Conservation (phyloP, 2,113 vertebrate genomes). For the Dipodomys spectabilis region DNA sequence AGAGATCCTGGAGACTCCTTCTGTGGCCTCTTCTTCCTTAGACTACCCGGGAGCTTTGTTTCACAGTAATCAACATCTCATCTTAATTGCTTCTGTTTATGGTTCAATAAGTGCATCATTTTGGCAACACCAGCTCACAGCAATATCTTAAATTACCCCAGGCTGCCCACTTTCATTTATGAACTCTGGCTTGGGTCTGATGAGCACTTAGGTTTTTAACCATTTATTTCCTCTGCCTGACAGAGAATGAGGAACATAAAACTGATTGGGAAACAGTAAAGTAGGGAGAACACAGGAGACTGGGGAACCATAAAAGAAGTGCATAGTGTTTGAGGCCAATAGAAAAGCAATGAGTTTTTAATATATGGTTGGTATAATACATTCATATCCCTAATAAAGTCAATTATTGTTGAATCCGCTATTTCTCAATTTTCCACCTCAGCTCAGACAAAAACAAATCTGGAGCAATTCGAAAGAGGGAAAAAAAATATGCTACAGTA, state of each 20-base stretch:
- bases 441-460: conserved; percentile 78
- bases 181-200: conserved; percentile 73
- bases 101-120: conserved; percentile 72
- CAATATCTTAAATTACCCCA: conserved; percentile 80
- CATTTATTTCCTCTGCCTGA: conserved; percentile 70
- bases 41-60: conserved; percentile 8
- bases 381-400: conserved; percentile 77
- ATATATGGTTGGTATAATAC: conserved; percentile 42
- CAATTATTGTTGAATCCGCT: conserved; percentile 73
- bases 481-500: conserved; percentile 49
- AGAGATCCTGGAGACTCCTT: conserved; percentile 16
- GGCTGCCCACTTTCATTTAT: conserved; percentile 75
- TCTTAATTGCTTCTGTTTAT: conserved; percentile 81
- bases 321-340: conserved; percentile 44
- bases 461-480: conserved; percentile 64
- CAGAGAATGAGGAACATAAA: conserved; percentile 70
- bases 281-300: conserved; percentile 23
- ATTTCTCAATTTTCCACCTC: conserved; percentile 78
- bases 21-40: background rate
- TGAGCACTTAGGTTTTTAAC: conserved; percentile 76
- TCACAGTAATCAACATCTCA: conserved; percentile 73
- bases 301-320: conserved; percentile 71
- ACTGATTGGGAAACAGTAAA: conserved; percentile 63
- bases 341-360: conserved; percentile 78
- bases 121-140: conserved; percentile 78